Evolutionary conservation across 1,140 invertebrate species (phyloP), one percentile per base, ranked within the genome.

Genomic region (Drosophila persimilis): DNA sequence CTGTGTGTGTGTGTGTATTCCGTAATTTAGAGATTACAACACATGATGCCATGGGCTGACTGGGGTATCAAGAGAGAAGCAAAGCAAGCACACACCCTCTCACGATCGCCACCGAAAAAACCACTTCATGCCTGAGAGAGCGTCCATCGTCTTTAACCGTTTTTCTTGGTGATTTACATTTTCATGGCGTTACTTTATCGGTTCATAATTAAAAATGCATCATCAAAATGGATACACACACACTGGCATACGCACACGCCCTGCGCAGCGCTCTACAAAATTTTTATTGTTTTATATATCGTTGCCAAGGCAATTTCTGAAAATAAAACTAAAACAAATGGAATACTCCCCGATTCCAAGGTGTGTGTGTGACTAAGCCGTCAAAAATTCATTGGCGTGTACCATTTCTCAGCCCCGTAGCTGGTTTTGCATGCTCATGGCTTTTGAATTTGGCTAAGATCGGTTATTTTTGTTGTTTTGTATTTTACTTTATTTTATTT

Each of bases 121-220:
- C 75, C 60, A 73, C 80, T 86, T 85, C 70, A 73, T 86, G 80
- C 77, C 80, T 86, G 77, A 86, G 69, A 86, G 80, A 62, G 51
- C 56, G 35, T 5, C 35, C 65, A 69, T 57, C 66, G 50, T 57
- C 51, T 64, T 83, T 65, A 61, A 41, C 43, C 54, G 44, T 44
- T 67, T 59, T 59, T 64, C 60, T 71, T 54, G 43, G 70, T 67
- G 55, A 64, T 84, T 85, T 62, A 59, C 58, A 62, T 80, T 80
- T 83, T 69, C 57, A 76, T 69, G 56, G 59, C 48, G 35, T 85
- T 80, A 73, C 73, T 76, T 85, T 39, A 74, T 67, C 29, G 67
- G 63, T 63, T 86, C 57, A 77, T 86, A 85, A 85, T 85, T 86
- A 85, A 86, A 84, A 85, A 86, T 85, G 67, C 81, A 86, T 75